Evolutionary conservation across 2,797 vertebrate species (phyloP).

Genomic region (Gila robusta): DNA sequence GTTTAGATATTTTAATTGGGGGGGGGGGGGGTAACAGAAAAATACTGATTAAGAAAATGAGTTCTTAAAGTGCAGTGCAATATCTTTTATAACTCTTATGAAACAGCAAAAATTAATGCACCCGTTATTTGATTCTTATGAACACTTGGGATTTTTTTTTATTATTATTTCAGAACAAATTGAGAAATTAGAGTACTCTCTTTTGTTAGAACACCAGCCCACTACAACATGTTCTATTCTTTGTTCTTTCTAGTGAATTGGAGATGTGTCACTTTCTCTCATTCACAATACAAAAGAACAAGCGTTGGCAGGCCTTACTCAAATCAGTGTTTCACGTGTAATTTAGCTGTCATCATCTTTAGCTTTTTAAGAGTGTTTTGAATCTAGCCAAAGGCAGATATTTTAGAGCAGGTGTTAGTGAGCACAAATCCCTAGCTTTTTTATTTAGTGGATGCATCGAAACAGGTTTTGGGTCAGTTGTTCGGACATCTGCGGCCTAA

Average conservation of each 20-base stretch:
- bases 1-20: background rate
- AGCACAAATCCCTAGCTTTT: background rate
- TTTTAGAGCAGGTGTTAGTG: constrained; percentile 4
- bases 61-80: background rate
- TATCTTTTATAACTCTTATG: background rate
- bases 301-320: constrained; percentile 28
- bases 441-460: constrained; percentile 17
- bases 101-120: constrained; percentile 7
- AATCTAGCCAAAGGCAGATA: background rate
- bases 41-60: background rate
- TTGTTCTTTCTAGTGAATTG: constrained; percentile 35
- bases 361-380: background rate
- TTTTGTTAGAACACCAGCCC: constrained; percentile 31
- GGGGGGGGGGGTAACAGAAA: background rate
- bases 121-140: constrained; percentile 9
- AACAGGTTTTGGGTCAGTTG: constrained; percentile 31
- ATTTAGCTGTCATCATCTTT: constrained; percentile 55
- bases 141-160: background rate
- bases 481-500: constrained; percentile 19
- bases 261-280: constrained; percentile 28
- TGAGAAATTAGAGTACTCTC: background rate
- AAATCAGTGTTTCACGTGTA: constrained; percentile 16
- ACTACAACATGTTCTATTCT: constrained; percentile 8
- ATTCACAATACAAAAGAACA: constrained; percentile 44
- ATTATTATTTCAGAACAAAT: constrained; percentile 7